Percentiles rank a stretch among this genome's conserved stretches.
Evolutionary conservation across 2,888 invertebrate genomes (phyloP).

Genomic region (Trachelus troglodyta): DNA sequence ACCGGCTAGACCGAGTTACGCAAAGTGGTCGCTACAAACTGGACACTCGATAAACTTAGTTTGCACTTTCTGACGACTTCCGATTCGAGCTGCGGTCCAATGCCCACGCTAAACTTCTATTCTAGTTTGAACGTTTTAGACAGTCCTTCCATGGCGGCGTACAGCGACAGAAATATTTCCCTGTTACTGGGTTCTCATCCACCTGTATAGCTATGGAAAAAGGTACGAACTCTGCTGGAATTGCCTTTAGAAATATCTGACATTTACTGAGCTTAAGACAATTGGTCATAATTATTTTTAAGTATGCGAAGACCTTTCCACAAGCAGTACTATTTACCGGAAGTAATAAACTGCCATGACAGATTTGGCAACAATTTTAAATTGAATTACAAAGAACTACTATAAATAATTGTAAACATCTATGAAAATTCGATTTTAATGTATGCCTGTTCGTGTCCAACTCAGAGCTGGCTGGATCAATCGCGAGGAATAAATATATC

Average conservation of each 20-base stretch:
- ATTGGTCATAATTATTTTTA: neutral
- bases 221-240: neutral
- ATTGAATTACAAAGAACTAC: no score
- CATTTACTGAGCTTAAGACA: neutral
- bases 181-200: neutral
- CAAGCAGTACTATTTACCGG: no score
- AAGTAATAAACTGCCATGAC: no score
- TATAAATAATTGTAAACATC: no score
- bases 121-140: neutral
- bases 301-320: no score
- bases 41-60: conserved; percentile 58
- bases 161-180: neutral
- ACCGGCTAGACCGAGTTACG: conserved; percentile 63
- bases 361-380: no score
- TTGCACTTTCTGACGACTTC: conserved; percentile 54
- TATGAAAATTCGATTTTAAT: neutral
- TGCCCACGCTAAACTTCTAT: conserved; percentile 13
- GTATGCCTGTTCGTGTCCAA: neutral
- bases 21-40: conserved; percentile 61
- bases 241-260: neutral
- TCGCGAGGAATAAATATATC: no score
- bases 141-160: neutral
- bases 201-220: neutral
- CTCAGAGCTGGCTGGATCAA: no score
- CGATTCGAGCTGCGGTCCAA: conserved; percentile 52